Evolutionary conservation across 2,113 vertebrate species (phyloP).

Genomic region (Cichladusa arquata): DNA sequence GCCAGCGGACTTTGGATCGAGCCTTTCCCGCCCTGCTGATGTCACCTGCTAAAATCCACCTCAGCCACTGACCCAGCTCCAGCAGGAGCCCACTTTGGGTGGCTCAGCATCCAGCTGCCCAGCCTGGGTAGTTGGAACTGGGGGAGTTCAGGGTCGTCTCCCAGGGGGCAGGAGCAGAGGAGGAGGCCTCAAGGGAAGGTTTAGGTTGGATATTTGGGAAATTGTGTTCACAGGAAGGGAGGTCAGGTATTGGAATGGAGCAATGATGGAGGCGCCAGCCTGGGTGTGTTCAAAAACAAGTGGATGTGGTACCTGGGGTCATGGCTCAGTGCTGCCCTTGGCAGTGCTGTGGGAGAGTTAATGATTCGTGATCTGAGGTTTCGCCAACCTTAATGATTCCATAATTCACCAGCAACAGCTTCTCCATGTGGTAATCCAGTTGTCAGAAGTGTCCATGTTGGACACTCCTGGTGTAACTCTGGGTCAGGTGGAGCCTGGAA

Average conservation of each 20-base stretch:
- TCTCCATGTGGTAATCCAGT: neutral
- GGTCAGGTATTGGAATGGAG: neutral
- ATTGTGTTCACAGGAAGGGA: neutral
- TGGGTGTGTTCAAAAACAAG: neutral
- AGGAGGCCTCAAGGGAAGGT: neutral
- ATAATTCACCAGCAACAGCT: neutral
- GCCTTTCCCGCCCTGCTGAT: neutral
- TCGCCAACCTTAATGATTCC: neutral
- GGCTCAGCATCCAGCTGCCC: neutral
- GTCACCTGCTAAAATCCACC: neutral
- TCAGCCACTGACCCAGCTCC: neutral
- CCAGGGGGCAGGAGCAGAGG: neutral
- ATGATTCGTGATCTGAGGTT: neutral
- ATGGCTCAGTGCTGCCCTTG: neutral
- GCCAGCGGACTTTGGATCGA: neutral
- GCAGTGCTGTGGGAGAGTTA: neutral
- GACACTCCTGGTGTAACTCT: neutral
- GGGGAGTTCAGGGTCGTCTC: neutral
- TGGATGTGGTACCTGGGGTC: neutral
- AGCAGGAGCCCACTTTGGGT: accelerated
- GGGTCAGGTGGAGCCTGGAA: neutral
- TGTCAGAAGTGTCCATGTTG: accelerated
- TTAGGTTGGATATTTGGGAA: neutral
- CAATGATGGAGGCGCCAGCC: neutral
- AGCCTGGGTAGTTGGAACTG: neutral